Conservation (phyloP, 2,113 vertebrate species). For the Lepus americanus region DNA sequence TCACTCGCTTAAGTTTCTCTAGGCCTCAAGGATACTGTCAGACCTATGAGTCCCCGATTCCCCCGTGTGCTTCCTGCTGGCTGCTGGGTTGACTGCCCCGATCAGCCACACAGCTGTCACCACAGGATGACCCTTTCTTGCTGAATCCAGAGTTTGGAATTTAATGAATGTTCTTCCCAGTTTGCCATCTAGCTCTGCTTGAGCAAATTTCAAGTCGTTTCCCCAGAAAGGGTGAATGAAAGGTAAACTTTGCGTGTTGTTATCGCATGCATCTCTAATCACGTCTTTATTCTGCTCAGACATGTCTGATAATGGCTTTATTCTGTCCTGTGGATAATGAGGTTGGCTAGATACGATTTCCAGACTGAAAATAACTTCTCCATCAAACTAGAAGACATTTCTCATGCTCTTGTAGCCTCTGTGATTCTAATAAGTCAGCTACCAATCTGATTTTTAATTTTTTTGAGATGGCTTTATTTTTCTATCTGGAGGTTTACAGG, state of each 20-base stretch:
- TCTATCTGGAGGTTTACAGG: not conserved
- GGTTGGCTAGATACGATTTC: conserved; percentile 13
- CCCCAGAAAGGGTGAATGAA: conserved; percentile 1
- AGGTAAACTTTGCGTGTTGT: not conserved
- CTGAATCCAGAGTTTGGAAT: conserved; percentile 45
- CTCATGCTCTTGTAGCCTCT: not conserved
- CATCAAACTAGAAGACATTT: not conserved
- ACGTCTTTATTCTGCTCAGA: not conserved
- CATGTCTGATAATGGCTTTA: not conserved
- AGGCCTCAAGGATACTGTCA: not conserved
- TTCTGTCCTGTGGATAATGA: not conserved
- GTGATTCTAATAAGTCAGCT: conserved; percentile 32
- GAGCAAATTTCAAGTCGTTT: conserved; percentile 50
- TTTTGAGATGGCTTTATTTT: conserved; percentile 3
- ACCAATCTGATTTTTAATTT: not conserved
- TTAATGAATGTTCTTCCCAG: not conserved
- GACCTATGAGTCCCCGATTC: not conserved
- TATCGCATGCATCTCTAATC: not conserved
- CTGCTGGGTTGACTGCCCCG: not conserved
- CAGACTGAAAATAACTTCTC: conserved; percentile 21
- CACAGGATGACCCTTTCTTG: not conserved
- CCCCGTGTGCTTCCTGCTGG: not conserved
- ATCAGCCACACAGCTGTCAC: not conserved
- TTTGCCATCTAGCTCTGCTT: conserved; percentile 39
- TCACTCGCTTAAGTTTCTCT: not conserved